Percentiles rank a stretch among this genome's conserved stretches.
Evolutionary conservation across 2,797 vertebrate species (phyloP).

Genomic region (Helicolenus hilgendorfi): DNA sequence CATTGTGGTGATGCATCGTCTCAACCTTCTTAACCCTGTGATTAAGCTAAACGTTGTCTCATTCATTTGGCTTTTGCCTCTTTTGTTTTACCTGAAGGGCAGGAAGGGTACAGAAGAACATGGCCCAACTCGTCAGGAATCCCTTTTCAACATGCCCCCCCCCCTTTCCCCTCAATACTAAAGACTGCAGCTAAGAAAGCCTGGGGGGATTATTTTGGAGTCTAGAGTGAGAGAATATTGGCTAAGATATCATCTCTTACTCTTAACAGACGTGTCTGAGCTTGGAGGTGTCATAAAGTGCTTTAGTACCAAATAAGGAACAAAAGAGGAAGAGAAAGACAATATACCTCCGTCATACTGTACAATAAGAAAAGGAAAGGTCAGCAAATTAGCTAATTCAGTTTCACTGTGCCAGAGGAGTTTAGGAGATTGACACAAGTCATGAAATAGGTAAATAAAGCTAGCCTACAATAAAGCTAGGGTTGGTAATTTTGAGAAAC

Average conservation of each 20-base stretch:
- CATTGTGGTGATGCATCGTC: slow-evolving; percentile 28
- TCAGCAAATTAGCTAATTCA: slow-evolving; percentile 1
- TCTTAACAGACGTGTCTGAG: slow-evolving; percentile 70
- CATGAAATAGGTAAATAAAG: neutral
- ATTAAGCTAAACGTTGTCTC: slow-evolving; percentile 40
- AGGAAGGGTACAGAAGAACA: slow-evolving; percentile 64
- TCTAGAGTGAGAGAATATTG: slow-evolving; percentile 24
- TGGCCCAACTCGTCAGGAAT: slow-evolving; percentile 86
- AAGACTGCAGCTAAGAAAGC: slow-evolving; percentile 33
- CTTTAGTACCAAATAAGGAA: slow-evolving; percentile 44
- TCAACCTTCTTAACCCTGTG: slow-evolving; percentile 51
- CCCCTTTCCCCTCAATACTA: slow-evolving; percentile 28
- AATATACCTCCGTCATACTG: neutral
- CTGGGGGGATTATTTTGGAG: slow-evolving; percentile 22
- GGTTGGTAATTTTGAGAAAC: too few relatives aligned
- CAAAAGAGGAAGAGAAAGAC: slow-evolving; percentile 14
- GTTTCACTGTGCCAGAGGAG: neutral
- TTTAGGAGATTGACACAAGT: neutral
- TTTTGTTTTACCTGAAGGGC: slow-evolving; percentile 64
- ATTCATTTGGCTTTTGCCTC: slow-evolving; percentile 64
- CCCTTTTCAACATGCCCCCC: slow-evolving; percentile 41
- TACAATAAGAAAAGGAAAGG: neutral
- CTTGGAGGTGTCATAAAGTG: slow-evolving; percentile 72
- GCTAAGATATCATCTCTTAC: slow-evolving; percentile 52
- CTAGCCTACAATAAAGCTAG: too few relatives aligned